Percentiles rank a stretch among this genome's conserved stretches.
These are phyloP conservation scores for Apodemia duryi DNA, from an alignment of 2,888 invertebrate species.

Conservation along the genomic window DNA sequence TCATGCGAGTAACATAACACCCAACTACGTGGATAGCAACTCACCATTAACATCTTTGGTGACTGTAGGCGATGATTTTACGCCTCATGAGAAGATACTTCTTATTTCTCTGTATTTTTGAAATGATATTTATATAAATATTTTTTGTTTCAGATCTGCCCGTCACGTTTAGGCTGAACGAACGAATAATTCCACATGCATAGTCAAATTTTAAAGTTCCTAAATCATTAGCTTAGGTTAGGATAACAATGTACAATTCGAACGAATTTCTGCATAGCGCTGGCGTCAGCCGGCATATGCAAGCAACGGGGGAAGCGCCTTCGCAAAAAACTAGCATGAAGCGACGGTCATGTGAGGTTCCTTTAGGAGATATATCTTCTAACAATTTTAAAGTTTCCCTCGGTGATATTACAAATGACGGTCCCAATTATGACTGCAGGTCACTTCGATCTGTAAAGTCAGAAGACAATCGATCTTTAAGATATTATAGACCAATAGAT, in stretches of 20 bases:
- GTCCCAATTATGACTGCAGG: conserved; percentile 56
- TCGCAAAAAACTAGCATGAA: conserved; percentile 73
- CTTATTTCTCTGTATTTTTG: too few species aligned
- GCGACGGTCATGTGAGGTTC: conserved; percentile 68
- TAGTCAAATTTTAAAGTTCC: conserved; percentile 71
- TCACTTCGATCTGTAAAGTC: conserved; percentile 62
- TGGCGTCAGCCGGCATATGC: conserved; percentile 71
- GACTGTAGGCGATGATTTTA: too few species aligned
- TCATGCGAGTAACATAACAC: too few species aligned
- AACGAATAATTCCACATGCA: conserved; percentile 69
- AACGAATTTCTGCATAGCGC: conserved; percentile 71
- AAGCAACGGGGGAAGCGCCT: conserved; percentile 69
- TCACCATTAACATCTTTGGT: too few species aligned
- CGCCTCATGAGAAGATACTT: too few species aligned
- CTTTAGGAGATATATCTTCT: conserved; percentile 66
- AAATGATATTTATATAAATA: not conserved
- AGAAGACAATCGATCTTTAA: conserved; percentile 54
- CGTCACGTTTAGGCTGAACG: conserved; percentile 36
- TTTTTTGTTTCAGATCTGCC: conserved; percentile 64
- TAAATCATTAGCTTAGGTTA: conserved; percentile 48
- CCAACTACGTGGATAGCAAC: too few species aligned
- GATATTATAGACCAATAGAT: conserved; percentile 64
- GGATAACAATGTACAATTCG: conserved; percentile 63
- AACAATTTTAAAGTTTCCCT: conserved; percentile 72
- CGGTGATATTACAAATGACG: conserved; percentile 60